Conservation (phyloP, 35 echinoderm and acorn worm genomes). For the Lytechinus variegatus region DNA sequence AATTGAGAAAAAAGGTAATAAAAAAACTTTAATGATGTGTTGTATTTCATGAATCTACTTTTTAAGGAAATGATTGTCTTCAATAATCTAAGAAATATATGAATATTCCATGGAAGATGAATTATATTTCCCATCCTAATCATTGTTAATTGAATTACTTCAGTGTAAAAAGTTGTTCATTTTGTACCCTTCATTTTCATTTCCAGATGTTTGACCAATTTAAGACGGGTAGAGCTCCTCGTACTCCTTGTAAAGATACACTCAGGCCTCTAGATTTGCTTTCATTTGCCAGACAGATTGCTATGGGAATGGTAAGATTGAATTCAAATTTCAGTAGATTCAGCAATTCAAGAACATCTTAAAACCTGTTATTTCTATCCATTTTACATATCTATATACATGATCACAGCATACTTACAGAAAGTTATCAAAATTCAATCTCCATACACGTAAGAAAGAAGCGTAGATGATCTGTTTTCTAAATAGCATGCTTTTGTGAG, state of each 20-base stretch:
- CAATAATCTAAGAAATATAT: too few relatives aligned
- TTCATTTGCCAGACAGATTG: conserved; percentile 98
- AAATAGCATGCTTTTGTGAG: neutral
- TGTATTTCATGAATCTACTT: too few relatives aligned
- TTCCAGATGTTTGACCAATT: conserved; percentile 20
- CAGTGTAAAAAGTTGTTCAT: neutral
- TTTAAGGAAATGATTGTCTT: too few relatives aligned
- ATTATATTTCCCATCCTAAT: neutral
- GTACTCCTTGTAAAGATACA: conserved; percentile 41
- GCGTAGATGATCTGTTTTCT: neutral
- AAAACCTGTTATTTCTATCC: neutral
- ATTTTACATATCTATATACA: neutral
- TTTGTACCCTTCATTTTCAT: neutral
- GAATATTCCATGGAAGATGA: too few relatives aligned
- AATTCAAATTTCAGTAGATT: neutral
- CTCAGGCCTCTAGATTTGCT: conserved; percentile 78
- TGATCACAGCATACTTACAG: neutral
- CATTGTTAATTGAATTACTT: neutral
- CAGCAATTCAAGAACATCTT: neutral
- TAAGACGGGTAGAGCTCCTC: conserved; percentile 6
- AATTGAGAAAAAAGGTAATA: too few relatives aligned
- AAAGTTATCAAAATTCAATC: neutral
- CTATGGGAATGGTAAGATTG: conserved; percentile 90
- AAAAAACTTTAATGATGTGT: too few relatives aligned
- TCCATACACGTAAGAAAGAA: neutral